These are phyloP conservation scores for Teleopsis dalmanni DNA, from an alignment of 1,140 invertebrate genomes.

Conservation along the genomic window DNA sequence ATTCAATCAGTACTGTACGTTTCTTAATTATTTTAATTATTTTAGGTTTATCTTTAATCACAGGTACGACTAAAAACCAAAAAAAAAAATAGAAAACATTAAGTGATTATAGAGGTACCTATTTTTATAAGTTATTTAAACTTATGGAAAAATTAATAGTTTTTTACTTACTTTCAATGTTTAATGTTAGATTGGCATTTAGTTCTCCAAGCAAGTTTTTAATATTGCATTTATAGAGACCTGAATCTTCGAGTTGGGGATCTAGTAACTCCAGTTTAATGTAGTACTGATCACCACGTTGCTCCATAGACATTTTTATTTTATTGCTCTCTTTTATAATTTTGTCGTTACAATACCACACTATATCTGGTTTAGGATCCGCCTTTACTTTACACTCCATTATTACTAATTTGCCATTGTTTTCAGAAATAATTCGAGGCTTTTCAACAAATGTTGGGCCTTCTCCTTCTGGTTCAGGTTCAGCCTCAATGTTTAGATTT, in stretches of 20 bases:
- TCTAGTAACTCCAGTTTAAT: constrained; percentile 85
- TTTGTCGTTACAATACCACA: constrained; percentile 84
- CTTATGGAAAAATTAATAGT: background rate
- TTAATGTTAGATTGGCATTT: constrained; percentile 92
- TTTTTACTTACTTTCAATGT: constrained; percentile 85
- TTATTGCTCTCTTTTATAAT: constrained; percentile 71
- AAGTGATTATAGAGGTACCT: background rate
- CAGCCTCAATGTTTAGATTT: constrained; percentile 95
- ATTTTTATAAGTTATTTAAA: background rate
- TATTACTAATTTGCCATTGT: constrained; percentile 91
- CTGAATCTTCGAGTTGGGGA: constrained; percentile 89
- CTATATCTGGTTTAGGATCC: constrained; percentile 84
- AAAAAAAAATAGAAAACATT: background rate
- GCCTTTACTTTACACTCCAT: constrained; percentile 96
- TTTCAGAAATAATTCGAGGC: constrained; percentile 73
- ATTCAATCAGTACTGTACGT: constrained; percentile 84
- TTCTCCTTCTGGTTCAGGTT: constrained; percentile 83
- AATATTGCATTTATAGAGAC: constrained; percentile 96
- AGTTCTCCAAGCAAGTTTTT: constrained; percentile 93
- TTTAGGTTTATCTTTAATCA: constrained; percentile 86
- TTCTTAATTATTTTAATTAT: constrained; percentile 84
- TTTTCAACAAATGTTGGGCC: constrained; percentile 98
- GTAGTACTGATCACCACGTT: constrained; percentile 78
- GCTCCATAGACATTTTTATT: constrained; percentile 63
- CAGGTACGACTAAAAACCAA: constrained; percentile 70